phyloP scores from a whole-genome alignment of 1,140 invertebrate species.

The Macrobrachium nipponense region DNA sequence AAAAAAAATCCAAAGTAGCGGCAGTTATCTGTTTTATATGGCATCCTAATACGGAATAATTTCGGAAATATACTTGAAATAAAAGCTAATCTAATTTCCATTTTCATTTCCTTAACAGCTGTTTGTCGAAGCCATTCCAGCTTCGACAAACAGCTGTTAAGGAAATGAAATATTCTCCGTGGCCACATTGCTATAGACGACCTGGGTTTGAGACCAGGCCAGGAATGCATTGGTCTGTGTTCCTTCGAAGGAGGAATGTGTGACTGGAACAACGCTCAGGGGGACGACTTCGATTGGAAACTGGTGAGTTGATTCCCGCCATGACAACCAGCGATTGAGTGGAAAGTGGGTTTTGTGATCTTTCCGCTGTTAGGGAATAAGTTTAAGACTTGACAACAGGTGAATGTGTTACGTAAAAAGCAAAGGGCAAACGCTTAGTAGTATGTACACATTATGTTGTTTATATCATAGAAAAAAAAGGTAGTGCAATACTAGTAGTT shows the following conservation, averaged over 20 bases:
- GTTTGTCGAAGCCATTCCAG: conserved; percentile 75
- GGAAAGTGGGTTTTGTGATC: too few species aligned
- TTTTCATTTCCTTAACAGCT: conserved; percentile 68
- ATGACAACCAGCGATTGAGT: too few species aligned
- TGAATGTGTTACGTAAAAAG: too few species aligned
- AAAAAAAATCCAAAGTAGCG: too few species aligned
- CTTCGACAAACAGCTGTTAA: conserved; percentile 74
- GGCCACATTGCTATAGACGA: conserved; percentile 78
- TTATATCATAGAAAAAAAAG: too few species aligned
- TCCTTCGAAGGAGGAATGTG: conserved; percentile 78
- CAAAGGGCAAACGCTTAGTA: too few species aligned
- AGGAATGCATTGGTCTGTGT: conserved; percentile 75
- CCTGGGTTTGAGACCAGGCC: conserved; percentile 71
- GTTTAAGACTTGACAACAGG: too few species aligned
- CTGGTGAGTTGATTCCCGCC: conserved; percentile 37
- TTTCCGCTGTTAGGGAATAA: too few species aligned
- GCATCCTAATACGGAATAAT: background rate
- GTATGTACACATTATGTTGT: too few species aligned
- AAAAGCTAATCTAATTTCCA: background rate
- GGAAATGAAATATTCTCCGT: conserved; percentile 74
- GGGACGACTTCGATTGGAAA: conserved; percentile 78
- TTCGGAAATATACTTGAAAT: background rate
- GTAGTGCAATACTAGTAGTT: too few species aligned
- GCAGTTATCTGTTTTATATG: too few species aligned
- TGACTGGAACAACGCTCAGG: conserved; percentile 77